phyloP scores from a whole-genome alignment of 2,797 vertebrate species.

The Sebastiscus albofasciatus region DNA sequence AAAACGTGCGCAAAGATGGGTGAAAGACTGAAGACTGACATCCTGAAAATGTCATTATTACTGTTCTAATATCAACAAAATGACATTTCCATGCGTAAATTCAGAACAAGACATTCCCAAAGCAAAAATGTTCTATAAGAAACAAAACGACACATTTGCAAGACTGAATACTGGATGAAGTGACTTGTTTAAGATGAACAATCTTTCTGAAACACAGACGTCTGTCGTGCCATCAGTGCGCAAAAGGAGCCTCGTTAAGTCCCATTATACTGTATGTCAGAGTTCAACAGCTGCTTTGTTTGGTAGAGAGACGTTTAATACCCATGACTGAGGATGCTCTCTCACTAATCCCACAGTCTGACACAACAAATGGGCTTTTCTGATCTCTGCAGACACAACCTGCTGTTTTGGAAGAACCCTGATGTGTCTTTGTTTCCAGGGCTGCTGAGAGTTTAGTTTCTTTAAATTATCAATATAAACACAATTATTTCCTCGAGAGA shows the following conservation, averaged over 20 bases:
- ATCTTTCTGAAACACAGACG: conserved; percentile 12
- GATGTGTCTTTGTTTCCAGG: conserved; percentile 34
- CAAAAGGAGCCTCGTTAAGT: conserved; percentile 38
- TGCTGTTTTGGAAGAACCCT: conserved; percentile 45
- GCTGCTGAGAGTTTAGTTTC: conserved; percentile 75
- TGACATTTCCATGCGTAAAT: not conserved
- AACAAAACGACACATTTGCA: not conserved
- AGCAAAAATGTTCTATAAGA: conserved; percentile 4
- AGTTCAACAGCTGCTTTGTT: conserved; percentile 70
- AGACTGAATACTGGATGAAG: not conserved
- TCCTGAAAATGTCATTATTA: not conserved
- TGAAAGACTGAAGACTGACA: no score
- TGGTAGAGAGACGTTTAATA: conserved; percentile 45
- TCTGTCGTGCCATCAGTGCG: conserved; percentile 32
- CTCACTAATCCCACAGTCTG: conserved; percentile 3
- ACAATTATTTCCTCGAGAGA: conserved; percentile 81
- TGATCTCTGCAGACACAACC: conserved; percentile 37
- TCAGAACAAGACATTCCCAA: not conserved
- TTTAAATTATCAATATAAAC: conserved; percentile 76
- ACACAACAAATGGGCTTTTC: conserved; percentile 20
- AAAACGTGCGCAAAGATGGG: no score
- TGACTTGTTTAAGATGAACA: conserved; percentile 45
- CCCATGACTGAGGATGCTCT: conserved; percentile 37
- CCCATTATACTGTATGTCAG: conserved; percentile 34
- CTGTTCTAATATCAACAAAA: not conserved